Percentiles rank a stretch among this genome's conserved stretches.
These are phyloP conservation scores for Sciurus carolinensis DNA, from an alignment of 2,797 vertebrate genomes.

Conservation along the genomic window DNA sequence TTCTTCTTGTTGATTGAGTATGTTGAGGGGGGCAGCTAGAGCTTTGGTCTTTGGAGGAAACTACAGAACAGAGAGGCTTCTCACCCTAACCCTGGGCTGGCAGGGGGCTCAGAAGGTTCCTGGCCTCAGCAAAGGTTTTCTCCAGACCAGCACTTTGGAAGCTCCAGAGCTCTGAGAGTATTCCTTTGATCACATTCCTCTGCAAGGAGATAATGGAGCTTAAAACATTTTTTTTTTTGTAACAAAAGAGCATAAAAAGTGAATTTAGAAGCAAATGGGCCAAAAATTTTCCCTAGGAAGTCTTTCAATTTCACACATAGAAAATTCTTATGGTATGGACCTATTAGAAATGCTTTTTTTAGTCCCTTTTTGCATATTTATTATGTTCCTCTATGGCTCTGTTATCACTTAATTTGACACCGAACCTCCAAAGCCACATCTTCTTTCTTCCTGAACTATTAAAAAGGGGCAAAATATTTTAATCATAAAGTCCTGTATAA, in stretches of 20 bases:
- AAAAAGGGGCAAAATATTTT: constrained; percentile 84
- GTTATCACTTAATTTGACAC: constrained; percentile 81
- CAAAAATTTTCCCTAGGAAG: constrained; percentile 81
- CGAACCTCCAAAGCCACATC: constrained; percentile 79
- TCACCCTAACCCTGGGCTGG: not conserved
- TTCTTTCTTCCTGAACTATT: constrained; percentile 80
- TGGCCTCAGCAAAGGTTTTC: constrained; percentile 47
- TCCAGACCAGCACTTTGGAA: constrained; percentile 31
- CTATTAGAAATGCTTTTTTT: constrained; percentile 84
- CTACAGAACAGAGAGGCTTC: not conserved
- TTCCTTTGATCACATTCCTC: constrained; percentile 72
- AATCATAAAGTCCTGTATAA: constrained; percentile 81
- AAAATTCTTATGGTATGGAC: constrained; percentile 77
- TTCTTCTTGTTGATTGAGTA: constrained; percentile 61
- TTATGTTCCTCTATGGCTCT: constrained; percentile 75
- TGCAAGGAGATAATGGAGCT: constrained; percentile 71
- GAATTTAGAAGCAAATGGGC: constrained; percentile 85
- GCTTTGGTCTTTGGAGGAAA: not conserved
- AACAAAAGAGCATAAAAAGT: constrained; percentile 81
- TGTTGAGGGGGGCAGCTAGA: not conserved
- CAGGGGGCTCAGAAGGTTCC: not conserved
- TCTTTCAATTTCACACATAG: constrained; percentile 83
- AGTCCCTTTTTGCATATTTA: constrained; percentile 82
- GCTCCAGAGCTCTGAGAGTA: constrained; percentile 28
- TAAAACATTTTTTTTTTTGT: constrained; percentile 73